Evolutionary conservation across 2,888 invertebrate species (phyloP).

Genomic region (Aromia moschata): DNA sequence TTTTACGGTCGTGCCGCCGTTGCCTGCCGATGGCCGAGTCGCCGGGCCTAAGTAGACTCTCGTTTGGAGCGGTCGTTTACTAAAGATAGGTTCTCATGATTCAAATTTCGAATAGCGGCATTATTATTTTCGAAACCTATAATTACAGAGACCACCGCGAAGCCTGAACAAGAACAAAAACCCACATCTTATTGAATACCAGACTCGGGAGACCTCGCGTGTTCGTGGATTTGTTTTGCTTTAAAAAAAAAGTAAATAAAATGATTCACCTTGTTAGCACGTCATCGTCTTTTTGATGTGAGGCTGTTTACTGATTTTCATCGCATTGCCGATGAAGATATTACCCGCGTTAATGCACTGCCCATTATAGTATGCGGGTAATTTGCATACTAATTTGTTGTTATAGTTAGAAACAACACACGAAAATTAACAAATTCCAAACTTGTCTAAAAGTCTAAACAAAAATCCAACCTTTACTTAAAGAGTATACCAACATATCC

Average conservation of each 20-base stretch:
- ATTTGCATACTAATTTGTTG: neutral
- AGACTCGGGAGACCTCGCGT: constrained; percentile 41
- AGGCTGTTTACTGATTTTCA: constrained; percentile 37
- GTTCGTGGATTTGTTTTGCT: constrained; percentile 42
- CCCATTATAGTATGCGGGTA: neutral
- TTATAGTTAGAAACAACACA: too few relatives aligned
- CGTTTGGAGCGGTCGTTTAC: constrained; percentile 56
- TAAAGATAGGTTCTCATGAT: constrained; percentile 61
- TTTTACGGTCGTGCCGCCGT: constrained; percentile 29
- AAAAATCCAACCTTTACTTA: too few relatives aligned
- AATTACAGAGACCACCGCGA: constrained; percentile 62
- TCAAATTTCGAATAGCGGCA: constrained; percentile 59
- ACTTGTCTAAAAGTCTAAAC: too few relatives aligned
- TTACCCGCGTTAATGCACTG: constrained; percentile 31
- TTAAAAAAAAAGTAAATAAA: constrained; percentile 34
- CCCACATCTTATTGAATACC: constrained; percentile 48
- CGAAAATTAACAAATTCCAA: too few relatives aligned
- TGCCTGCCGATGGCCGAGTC: constrained; percentile 24
- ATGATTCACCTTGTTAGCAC: constrained; percentile 48
- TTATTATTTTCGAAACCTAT: constrained; percentile 61
- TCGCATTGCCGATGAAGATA: constrained; percentile 46
- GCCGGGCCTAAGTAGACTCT: constrained; percentile 51
- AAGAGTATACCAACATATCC: too few relatives aligned
- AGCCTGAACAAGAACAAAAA: constrained; percentile 53
- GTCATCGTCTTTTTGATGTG: constrained; percentile 44